A percentile compares a stretch with the other conserved stretches of the same genome.
Evolutionary conservation across 1,140 invertebrate species (phyloP).

Genomic region (Pogonognathellus flavescens): DNA sequence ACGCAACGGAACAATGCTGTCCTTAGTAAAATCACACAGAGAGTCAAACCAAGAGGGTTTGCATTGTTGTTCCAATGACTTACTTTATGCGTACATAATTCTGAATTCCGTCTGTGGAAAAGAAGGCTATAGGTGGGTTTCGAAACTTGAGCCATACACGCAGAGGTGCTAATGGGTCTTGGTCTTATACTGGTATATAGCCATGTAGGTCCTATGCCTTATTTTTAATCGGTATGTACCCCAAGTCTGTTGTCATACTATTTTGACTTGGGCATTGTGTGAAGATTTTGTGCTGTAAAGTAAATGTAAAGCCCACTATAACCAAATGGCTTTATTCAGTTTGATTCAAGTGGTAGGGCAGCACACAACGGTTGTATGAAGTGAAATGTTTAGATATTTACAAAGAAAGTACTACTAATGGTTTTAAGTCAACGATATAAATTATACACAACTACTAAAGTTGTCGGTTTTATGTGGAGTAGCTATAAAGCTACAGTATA

Average conservation of each 20-base stretch:
- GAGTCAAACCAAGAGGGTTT: neutral
- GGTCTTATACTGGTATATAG: slow-evolving; percentile 36
- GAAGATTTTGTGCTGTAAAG: slow-evolving; percentile 23
- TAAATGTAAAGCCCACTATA: neutral
- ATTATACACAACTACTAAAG: no score
- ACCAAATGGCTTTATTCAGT: neutral
- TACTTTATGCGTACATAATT: neutral
- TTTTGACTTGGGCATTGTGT: slow-evolving; percentile 57
- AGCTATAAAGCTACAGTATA: no score
- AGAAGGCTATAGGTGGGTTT: neutral
- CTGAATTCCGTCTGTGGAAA: neutral
- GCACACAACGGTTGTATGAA: neutral
- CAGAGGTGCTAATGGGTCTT: slow-evolving; percentile 61
- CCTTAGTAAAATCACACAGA: neutral
- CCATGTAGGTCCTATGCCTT: neutral
- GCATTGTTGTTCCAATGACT: neutral
- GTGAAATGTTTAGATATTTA: neutral
- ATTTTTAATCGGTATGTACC: slow-evolving; percentile 22
- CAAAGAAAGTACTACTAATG: neutral
- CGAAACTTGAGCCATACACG: neutral
- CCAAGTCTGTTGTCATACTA: neutral
- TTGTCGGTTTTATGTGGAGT: no score
- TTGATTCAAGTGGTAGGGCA: slow-evolving; percentile 14
- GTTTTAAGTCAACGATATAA: no score
- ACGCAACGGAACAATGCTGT: neutral